A percentile compares a stretch with the other conserved stretches of the same genome.
phyloP scores from a whole-genome alignment of 2,888 invertebrate species.

The Diachrysia chrysitis region DNA sequence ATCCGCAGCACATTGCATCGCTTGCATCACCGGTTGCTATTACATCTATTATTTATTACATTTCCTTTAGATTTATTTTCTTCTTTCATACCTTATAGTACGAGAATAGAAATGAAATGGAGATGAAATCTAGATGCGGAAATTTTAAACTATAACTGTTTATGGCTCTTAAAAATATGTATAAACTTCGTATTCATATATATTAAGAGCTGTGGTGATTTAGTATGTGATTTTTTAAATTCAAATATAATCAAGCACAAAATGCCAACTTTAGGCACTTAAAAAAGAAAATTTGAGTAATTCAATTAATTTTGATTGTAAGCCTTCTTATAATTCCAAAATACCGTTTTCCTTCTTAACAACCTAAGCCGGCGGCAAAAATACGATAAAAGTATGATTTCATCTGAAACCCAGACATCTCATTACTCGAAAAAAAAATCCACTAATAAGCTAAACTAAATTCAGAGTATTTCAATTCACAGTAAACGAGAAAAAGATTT shows the following conservation, averaged over 20 bases:
- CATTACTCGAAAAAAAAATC: conserved; percentile 15
- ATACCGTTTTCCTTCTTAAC: not conserved
- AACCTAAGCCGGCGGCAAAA: not conserved
- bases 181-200: no score
- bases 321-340: not conserved
- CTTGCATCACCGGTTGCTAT: conserved; percentile 36
- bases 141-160: not conserved
- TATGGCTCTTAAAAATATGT: not conserved
- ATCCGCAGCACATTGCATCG: conserved; percentile 21
- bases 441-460: conserved; percentile 42
- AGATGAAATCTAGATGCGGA: not conserved
- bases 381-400: conserved; percentile 7
- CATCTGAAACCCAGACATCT: not conserved
- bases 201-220: no score
- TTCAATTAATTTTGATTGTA: conserved; percentile 1
- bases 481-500: conserved; percentile 48
- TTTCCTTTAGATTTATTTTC: conserved; percentile 50
- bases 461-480: conserved; percentile 42
- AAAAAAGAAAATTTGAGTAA: not conserved
- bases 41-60: conserved; percentile 53
- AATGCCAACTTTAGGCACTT: no score
- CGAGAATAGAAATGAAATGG: conserved; percentile 9
- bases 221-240: no score
- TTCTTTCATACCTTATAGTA: conserved; percentile 32
- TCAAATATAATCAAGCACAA: no score